Evolutionary conservation across 2,113 vertebrate genomes (phyloP).

Genomic region (Sorex fumeus): DNA sequence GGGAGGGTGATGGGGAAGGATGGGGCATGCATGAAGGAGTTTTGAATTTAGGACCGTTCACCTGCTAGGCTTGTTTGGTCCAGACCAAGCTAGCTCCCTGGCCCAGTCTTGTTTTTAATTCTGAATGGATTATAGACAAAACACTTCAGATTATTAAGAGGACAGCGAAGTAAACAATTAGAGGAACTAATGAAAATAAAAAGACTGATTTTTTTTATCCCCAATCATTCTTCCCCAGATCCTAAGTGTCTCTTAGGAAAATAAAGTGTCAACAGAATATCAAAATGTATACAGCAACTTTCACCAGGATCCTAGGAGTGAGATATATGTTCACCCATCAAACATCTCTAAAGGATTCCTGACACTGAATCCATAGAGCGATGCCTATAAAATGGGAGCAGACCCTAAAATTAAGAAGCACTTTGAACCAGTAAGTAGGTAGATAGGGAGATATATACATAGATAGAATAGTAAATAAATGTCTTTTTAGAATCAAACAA

Average conservation of each 20-base stretch:
- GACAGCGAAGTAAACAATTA: not conserved
- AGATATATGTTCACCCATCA: not conserved
- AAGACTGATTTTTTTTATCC: constrained; percentile 28
- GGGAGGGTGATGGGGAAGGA: too few relatives aligned
- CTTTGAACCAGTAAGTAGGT: not conserved
- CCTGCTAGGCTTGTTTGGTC: too few relatives aligned
- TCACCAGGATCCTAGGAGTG: not conserved
- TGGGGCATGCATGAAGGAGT: too few relatives aligned
- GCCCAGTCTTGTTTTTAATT: not conserved
- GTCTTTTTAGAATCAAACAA: not conserved
- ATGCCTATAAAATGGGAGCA: not conserved
- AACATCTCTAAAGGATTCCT: not conserved
- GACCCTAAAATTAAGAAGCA: not conserved
- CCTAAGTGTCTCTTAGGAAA: not conserved
- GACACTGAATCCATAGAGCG: not conserved
- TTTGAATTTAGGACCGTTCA: too few relatives aligned
- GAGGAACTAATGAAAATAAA: constrained; percentile 24
- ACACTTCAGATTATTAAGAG: not conserved
- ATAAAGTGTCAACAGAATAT: not conserved
- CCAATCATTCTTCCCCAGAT: not conserved
- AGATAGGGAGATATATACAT: not conserved
- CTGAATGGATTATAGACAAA: not conserved
- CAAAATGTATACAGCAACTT: not conserved
- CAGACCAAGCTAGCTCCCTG: too few relatives aligned
- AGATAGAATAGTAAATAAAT: too few relatives aligned